Base-by-base conservation (phyloP, 2,797 vertebrate genomes). In the Hylomyscus alleni region DNA sequence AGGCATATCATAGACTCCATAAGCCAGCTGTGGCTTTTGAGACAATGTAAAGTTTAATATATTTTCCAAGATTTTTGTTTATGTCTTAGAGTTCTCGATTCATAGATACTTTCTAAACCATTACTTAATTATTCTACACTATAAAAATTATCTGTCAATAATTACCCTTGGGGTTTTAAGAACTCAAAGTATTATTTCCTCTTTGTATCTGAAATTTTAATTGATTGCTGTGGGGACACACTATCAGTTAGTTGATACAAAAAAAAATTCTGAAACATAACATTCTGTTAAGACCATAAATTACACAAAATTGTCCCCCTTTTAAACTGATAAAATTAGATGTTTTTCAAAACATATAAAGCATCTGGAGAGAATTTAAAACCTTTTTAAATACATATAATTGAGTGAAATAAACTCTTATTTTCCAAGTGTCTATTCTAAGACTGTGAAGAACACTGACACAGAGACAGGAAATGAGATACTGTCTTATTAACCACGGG, bases 181-280 rank as follows among this genome's bases (percentile, higher is more conserved):
- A 84, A 20, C 40, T 24, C 94, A 72, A 3, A 58, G 2, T 47
- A 62, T 84, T 94, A 4, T 90, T 95, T 91, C 56, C 89, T n/a
- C 67, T 97, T 91, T 91, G 40, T 95, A 78, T 92, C 80, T 94
- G 47, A 65, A 96, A 91, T 62, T 77, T 90, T 81, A 94, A 94
- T 56, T 77, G 24, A 83, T 87, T 91, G 58, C 52, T 81, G 52
- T 60, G 31, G 37, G 58, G 47, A 91, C 50, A 81, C 29, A 90
- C 80, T 80, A 89, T 93, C 22, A 95, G n/a, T 92, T 85, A 89
- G 34, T 17, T 95, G 17, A 91, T 58, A 94, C 60, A 95, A 90
- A 85, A 90, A 85, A 88, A 1, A 94, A 91, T 6, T 87, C 82
- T 88, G n/a, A 69, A 94, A 95, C 40, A 40, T 76, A 92, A 83